phyloP scores from a whole-genome alignment of 2,888 invertebrate genomes.

The Heterodera filipjevi region DNA sequence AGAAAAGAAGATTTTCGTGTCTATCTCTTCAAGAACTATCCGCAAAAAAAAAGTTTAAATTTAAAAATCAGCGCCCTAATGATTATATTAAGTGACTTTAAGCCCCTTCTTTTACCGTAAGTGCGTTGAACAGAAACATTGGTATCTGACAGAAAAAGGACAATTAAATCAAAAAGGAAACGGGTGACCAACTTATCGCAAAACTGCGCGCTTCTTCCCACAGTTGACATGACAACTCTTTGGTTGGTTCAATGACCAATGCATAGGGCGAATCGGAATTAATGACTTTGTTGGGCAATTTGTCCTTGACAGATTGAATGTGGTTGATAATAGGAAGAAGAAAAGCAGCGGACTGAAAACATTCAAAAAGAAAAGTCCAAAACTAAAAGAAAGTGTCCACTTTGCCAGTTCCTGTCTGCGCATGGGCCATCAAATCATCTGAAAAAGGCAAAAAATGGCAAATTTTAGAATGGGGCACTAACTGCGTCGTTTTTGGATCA shows the following conservation, averaged over 20 bases:
- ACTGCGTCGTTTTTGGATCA: constrained; percentile 13
- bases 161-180: neutral
- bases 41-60: too few relatives aligned
- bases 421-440: constrained; percentile 34
- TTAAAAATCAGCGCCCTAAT: too few relatives aligned
- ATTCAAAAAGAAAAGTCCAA: neutral
- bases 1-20: too few relatives aligned
- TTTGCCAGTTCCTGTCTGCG: constrained; percentile 36
- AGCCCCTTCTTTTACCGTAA: constrained; percentile 21
- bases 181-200: constrained; percentile 6
- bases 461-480: neutral
- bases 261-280: constrained; percentile 29
- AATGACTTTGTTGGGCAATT: neutral
- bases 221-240: constrained; percentile 30
- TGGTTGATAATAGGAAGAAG: constrained; percentile 31
- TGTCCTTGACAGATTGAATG: constrained; percentile 26
- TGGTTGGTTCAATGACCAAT: constrained; percentile 32
- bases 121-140: constrained; percentile 24
- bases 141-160: constrained; percentile 25
- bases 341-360: constrained; percentile 23
- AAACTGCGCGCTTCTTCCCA: constrained; percentile 17
- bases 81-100: too few relatives aligned
- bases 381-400: neutral
- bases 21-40: too few relatives aligned
- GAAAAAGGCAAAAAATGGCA: neutral